These are phyloP conservation scores for Threskiornis aethiopicus DNA, from an alignment of 2,797 vertebrate species.

Conservation along the genomic window DNA sequence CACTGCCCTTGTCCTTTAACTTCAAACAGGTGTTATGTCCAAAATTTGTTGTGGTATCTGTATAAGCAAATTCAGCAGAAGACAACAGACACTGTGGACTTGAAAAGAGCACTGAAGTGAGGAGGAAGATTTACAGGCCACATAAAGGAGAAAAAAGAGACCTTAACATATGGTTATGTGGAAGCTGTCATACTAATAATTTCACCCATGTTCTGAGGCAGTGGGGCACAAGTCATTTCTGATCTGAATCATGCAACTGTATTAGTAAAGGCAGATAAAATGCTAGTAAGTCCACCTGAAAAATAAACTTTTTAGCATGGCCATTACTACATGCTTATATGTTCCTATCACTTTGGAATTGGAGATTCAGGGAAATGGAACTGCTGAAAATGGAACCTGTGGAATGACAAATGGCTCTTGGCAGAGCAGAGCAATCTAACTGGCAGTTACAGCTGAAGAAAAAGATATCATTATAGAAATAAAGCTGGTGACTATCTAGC, in stretches of 20 bases:
- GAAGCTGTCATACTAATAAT: not conserved
- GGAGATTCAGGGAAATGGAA: not conserved
- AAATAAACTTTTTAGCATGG: not conserved
- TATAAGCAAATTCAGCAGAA: not conserved
- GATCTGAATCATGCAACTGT: not conserved
- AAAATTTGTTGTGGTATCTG: not conserved
- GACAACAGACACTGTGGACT: not conserved
- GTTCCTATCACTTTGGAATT: not conserved
- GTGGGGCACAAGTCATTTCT: not conserved
- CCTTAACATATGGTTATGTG: accelerated
- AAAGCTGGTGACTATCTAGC: not conserved
- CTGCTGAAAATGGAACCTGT: not conserved
- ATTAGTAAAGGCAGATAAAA: not conserved
- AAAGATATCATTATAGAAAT: not conserved
- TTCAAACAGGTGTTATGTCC: not conserved
- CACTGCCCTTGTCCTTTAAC: not conserved
- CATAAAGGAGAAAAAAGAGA: not conserved
- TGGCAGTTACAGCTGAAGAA: not conserved
- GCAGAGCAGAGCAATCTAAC: not conserved
- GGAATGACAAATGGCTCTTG: not conserved
- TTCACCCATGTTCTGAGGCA: not conserved
- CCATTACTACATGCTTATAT: not conserved
- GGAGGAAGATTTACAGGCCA: not conserved
- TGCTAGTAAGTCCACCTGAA: not conserved
- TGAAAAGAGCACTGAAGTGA: not conserved